Conservation (phyloP, 2,888 invertebrate genomes). For the Drosophila incognita region DNA sequence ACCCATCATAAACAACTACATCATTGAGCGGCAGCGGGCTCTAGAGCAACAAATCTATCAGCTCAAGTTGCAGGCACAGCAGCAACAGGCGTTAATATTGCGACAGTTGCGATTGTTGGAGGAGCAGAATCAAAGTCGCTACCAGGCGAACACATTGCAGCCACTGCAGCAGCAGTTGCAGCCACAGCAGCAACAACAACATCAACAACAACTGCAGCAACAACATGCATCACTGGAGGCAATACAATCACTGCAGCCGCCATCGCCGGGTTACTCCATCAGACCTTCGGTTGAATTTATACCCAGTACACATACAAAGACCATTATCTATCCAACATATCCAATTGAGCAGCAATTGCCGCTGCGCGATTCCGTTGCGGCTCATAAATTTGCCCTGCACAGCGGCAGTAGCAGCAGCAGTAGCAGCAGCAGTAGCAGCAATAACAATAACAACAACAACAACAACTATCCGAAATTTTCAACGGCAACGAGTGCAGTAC, state of each 20-base stretch:
- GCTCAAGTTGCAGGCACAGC: slow-evolving; percentile 88
- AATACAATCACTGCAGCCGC: slow-evolving; percentile 72
- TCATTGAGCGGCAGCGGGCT: slow-evolving; percentile 87
- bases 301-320: slow-evolving; percentile 79
- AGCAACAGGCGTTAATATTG: slow-evolving; percentile 89
- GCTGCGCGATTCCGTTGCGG: slow-evolving; percentile 86
- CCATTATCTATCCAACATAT: slow-evolving; percentile 77
- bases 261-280: slow-evolving; percentile 82
- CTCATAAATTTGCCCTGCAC: slow-evolving; percentile 84
- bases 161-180: slow-evolving; percentile 42
- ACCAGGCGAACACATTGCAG: slow-evolving; percentile 63
- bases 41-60: slow-evolving; percentile 90
- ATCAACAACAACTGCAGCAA: slow-evolving; percentile 67
- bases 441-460: slow-evolving; percentile 39
- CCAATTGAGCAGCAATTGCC: slow-evolving; percentile 87
- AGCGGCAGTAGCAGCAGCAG: slow-evolving; percentile 35
- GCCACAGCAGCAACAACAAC: slow-evolving; percentile 30
- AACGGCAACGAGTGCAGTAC: slow-evolving; percentile 72
- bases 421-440: slow-evolving; percentile 23
- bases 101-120: slow-evolving; percentile 88
- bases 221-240: slow-evolving; percentile 75
- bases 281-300: slow-evolving; percentile 85
- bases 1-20: slow-evolving; percentile 75
- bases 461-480: slow-evolving; percentile 65
- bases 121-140: slow-evolving; percentile 85